A percentile compares a stretch with the other conserved stretches of the same genome.
These are phyloP conservation scores for Propithecus deckenii DNA, from an alignment of 2,797 vertebrate species.

Conservation along the genomic window DNA sequence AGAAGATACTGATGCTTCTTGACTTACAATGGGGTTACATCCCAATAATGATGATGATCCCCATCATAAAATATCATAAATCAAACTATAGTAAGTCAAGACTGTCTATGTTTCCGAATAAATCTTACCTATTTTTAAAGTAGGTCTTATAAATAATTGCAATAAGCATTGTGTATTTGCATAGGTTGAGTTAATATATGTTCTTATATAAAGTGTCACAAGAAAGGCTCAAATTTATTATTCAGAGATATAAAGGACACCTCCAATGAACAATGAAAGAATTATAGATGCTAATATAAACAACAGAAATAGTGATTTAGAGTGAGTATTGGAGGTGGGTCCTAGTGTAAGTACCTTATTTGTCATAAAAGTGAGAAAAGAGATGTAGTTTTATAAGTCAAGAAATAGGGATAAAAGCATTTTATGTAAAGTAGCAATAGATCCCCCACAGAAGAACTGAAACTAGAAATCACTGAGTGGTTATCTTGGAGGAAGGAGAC, in stretches of 20 bases:
- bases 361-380: slow-evolving; percentile 21
- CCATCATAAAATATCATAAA: not conserved
- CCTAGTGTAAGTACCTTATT: not conserved
- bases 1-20: not conserved
- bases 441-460: not conserved
- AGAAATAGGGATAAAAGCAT: not conserved
- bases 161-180: not conserved
- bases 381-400: not conserved
- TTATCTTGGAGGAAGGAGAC: not conserved
- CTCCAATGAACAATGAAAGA: not conserved
- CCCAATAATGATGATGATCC: not conserved
- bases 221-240: not conserved
- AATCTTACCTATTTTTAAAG: slow-evolving; percentile 13
- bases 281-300: not conserved
- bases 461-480: not conserved
- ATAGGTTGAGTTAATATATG: not conserved
- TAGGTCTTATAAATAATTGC: not conserved
- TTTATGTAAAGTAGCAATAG: not conserved
- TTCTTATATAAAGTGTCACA: not conserved
- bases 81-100: not conserved
- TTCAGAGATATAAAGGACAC: not conserved
- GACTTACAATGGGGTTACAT: not conserved
- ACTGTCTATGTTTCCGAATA: not conserved
- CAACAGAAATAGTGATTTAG: not conserved
- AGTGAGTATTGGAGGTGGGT: not conserved